These are phyloP conservation scores for Habrosyne pyritoides DNA, from an alignment of 2,888 invertebrate genomes.

Conservation along the genomic window DNA sequence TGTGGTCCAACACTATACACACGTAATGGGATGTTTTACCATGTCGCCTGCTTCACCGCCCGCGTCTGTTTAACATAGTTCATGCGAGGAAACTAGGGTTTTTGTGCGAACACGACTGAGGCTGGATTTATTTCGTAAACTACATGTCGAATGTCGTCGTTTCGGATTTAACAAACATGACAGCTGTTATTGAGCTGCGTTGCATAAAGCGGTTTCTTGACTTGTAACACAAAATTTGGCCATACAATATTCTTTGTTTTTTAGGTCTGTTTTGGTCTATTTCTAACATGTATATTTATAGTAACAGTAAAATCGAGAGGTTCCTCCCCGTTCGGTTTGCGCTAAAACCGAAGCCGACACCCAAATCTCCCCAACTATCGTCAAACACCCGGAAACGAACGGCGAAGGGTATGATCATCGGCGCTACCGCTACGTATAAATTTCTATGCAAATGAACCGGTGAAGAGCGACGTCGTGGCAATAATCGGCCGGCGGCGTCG, in stretches of 20 bases:
- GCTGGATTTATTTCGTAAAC: neutral
- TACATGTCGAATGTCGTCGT: neutral
- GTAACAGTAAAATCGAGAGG: neutral
- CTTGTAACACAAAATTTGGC: neutral
- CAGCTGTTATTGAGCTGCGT: neutral
- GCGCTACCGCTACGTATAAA: slow-evolving; percentile 58
- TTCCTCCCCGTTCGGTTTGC: neutral
- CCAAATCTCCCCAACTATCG: slow-evolving; percentile 30
- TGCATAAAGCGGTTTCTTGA: neutral
- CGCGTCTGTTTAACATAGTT: slow-evolving; percentile 31
- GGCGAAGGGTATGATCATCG: slow-evolving; percentile 52
- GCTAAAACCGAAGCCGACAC: slow-evolving; percentile 18
- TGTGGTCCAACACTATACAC: slow-evolving; percentile 27
- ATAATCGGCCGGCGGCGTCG: slow-evolving; percentile 66
- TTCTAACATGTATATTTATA: neutral
- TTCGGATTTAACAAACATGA: neutral
- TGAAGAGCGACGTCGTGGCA: slow-evolving; percentile 62
- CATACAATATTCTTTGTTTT: neutral
- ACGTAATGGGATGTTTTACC: slow-evolving; percentile 42
- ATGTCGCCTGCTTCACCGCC: slow-evolving; percentile 21
- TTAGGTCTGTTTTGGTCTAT: neutral
- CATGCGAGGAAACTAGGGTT: slow-evolving; percentile 18
- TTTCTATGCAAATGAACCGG: slow-evolving; percentile 75
- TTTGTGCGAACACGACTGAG: slow-evolving; percentile 11
- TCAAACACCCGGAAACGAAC: slow-evolving; percentile 42